Evolutionary conservation across 2,888 invertebrate genomes (phyloP), one percentile per base, ranked within the genome.

Genomic region (Dryocosmus kuriphilus): DNA sequence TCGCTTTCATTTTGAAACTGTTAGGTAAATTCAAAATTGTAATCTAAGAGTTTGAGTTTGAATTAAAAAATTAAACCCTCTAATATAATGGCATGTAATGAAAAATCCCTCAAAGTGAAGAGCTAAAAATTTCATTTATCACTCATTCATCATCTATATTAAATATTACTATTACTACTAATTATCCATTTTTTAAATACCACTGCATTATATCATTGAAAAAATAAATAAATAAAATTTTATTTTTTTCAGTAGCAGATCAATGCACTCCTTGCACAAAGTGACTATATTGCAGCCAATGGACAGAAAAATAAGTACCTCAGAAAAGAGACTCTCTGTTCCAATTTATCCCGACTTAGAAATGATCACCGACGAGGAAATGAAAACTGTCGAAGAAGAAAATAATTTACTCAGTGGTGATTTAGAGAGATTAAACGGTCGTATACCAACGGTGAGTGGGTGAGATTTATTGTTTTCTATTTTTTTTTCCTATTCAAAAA

Each of bases 381-480:
- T 82, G 75, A 87, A 87, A 67, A 84, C 86, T 41, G 86, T 88
- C 30, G 91, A 91, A 76, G 91, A 91, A 79, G 91, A 91, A 81
- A 90, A 90, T 77, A 90, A 90, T 85, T 85, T 91, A 46, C 85
- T 91, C 9, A 79, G 76, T 77, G 91, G 91, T 75, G 88, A 90
- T 76, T 86, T 86, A 55, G 90, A 90, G 61, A 87, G 90, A 41
- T 82, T 90, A 41, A 90, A 90, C 30, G 90, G 90, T 71, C 87
- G 88, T 78, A 87, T 90, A 78, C 89, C 90, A 22, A 89, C 90
- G 81, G 90, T 91, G 77, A 82, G 85, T 79, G 19, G 30, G 85
- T 79, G 4, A 8, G 11, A 63, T 35, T 67, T 46, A 27, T 46
- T n/a, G 16, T 51, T 51, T 35, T 63, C 35, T 35, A 30, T n/a